phyloP scores from a whole-genome alignment of 2,797 vertebrate genomes.

The Salarias fasciatus region DNA sequence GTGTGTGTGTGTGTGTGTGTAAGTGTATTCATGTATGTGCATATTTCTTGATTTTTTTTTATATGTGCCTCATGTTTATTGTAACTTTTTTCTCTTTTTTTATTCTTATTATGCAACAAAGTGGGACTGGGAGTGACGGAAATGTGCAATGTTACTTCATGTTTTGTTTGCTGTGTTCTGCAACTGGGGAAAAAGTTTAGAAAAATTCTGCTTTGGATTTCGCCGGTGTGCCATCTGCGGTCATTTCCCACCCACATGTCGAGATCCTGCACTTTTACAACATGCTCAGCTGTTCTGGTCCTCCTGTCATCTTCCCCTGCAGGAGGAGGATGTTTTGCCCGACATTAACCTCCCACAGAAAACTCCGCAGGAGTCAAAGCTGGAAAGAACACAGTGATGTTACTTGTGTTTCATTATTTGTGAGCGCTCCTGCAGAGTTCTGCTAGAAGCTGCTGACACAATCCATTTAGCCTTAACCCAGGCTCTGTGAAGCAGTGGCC shows the following conservation, averaged over 20 bases:
- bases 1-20: no score
- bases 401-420: constrained; percentile 25
- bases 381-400: constrained; percentile 9
- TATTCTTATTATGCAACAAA: no score
- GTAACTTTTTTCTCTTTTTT: no score
- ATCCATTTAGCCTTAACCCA: background rate
- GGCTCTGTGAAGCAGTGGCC: constrained; percentile 6
- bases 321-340: constrained; percentile 11
- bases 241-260: constrained; percentile 15
- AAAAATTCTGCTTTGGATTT: background rate
- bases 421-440: constrained; percentile 1
- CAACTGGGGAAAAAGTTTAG: no score
- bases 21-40: no score
- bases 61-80: no score
- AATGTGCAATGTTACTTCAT: background rate
- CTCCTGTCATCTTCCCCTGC: constrained; percentile 6
- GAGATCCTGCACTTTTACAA: constrained; percentile 6
- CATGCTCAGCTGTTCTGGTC: constrained; percentile 2
- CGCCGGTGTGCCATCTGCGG: background rate
- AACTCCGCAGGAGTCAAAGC: constrained; percentile 12
- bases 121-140: no score
- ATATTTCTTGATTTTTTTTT: no score
- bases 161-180: no score
- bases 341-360: constrained; percentile 14
- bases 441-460: constrained; percentile 19